Base-by-base conservation (phyloP, 2,888 invertebrate genomes). In the Sarcophaga carnaria region DNA sequence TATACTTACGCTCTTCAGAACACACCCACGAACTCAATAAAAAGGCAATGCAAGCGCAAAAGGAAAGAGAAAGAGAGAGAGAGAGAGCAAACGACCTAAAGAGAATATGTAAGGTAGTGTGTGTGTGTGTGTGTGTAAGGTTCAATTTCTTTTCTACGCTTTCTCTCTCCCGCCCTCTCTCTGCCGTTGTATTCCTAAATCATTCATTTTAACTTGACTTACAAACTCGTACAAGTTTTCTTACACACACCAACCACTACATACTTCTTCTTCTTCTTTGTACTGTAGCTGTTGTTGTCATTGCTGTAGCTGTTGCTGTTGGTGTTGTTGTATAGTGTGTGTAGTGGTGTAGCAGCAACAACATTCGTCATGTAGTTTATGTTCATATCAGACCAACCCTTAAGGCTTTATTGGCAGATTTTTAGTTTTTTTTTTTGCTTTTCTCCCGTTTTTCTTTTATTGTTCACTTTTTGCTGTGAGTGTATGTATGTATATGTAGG, bases 371-470 rank as follows among this genome's bases (percentile, higher is more conserved):
- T 49, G 82, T 86, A 80, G 80, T 83, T 86, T 86, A 75, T 74
- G 83, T 86, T 83, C 80, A 83, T 66, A 83, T 86, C 86, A 86
- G 86, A 83, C 83, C 83, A 74, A 54, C 47, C 86, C 83, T 74
- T 37, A 60, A 64, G 86, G 74, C 59, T 69, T 64, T 77, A 86
- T 86, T 80, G 86, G 69, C 77, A 83, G 83, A 80, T 83, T 80
- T 76, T 72, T 74, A 49, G 62, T n/a, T 54, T 22, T 27, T 27
- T 37, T 60, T 63, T 69, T 75, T 20, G 25, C n/a, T 74, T 25
- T 27, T 70, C 66, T n/a, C 45, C 54, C 70, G 62, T 72, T 54
- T 27, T 37, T 60, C 17, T 64, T 72, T 37, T 37, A 37, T 37
- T 37, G 37, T 74, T 71, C 80, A 69, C 20, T 47, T 77, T 67